Percentiles rank a stretch among this genome's conserved stretches.
Evolutionary conservation across 2,888 invertebrate genomes (phyloP).

Genomic region (Callyntrura sp.): DNA sequence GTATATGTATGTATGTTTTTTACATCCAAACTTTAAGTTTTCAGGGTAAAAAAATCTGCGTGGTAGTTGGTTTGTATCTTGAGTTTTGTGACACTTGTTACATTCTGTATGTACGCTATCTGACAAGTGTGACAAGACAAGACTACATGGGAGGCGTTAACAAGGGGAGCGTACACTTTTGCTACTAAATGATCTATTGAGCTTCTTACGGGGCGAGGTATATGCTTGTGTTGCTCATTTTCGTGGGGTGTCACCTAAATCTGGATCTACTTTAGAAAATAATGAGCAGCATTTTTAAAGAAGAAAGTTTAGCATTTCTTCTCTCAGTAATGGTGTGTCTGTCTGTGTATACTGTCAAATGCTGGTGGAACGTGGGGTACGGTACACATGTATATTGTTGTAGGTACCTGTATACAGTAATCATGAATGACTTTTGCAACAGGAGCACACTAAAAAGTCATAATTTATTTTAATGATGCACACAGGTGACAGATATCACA

Average conservation of each 20-base stretch:
- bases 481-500: conserved; percentile 70
- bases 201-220: conserved; percentile 42
- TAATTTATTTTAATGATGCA: conserved; percentile 81
- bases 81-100: conserved; percentile 49
- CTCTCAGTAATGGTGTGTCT: neutral
- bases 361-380: neutral
- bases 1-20: conserved; percentile 10
- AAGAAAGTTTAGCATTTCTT: neutral
- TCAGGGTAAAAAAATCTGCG: conserved; percentile 43
- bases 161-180: conserved; percentile 59
- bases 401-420: neutral
- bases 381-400: neutral
- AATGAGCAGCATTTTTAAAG: conserved; percentile 51
- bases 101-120: conserved; percentile 37
- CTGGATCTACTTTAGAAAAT: conserved; percentile 50
- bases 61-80: conserved; percentile 19
- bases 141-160: conserved; percentile 72
- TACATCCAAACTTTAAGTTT: conserved; percentile 10
- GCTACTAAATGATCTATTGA: conserved; percentile 45
- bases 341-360: neutral
- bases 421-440: conserved; percentile 61
- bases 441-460: conserved; percentile 44
- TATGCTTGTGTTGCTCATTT: conserved; percentile 38
- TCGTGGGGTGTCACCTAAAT: conserved; percentile 56
- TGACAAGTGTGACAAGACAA: conserved; percentile 69